Base-by-base conservation (phyloP, 1,140 invertebrate genomes). In the Macrobrachium nipponense region DNA sequence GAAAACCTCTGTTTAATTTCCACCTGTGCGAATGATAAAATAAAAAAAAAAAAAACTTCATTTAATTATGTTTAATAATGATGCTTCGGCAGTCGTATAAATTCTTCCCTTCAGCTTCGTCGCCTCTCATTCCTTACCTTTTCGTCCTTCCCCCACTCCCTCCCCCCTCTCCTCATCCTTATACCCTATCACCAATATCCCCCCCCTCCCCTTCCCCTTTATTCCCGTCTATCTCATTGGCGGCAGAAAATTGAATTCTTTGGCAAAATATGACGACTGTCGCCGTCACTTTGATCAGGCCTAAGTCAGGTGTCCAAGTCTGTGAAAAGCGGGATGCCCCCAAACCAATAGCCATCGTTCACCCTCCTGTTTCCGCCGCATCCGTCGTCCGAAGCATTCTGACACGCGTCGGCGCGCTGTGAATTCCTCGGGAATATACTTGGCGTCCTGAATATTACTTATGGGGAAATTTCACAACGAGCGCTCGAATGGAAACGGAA, bases 181-280 rank as follows among this genome's bases (percentile, higher is more conserved):
- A 36, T 36, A 36, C 27, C 27, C 27, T 36, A 36, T 36, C 27
- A 36, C 27, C 27, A 36, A 36, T 36, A 36, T 14, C 80, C 66
- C 15, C 27, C 17, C 11, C 66, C 44, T 2, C 80, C 58, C 18
- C 66, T 23, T 0, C 66, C 80, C 18, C 70, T 51, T 23, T 58
- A 66, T 27, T 58, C 80, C 72, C 44, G 58, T 61, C 58, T 27
- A 75, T 36, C 70, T 62, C 70, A 73, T 27, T 82, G 72, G 72
- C 27, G 73, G 72, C 73, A 64, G 82, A 76, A 76, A 83, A 83
- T 83, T 83, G 82, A 83, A 83, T 83, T 83, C 82, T 83, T 83
- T 76, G 82, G 82, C 72, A 83, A 82, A 83, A 83, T 83, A 83
- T 83, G 82, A 83, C 82, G 82, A 76, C 82, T 83, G 82, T 83